Conservation (phyloP, 1,140 invertebrate genomes). For the Oryzaephilus surinamensis region DNA sequence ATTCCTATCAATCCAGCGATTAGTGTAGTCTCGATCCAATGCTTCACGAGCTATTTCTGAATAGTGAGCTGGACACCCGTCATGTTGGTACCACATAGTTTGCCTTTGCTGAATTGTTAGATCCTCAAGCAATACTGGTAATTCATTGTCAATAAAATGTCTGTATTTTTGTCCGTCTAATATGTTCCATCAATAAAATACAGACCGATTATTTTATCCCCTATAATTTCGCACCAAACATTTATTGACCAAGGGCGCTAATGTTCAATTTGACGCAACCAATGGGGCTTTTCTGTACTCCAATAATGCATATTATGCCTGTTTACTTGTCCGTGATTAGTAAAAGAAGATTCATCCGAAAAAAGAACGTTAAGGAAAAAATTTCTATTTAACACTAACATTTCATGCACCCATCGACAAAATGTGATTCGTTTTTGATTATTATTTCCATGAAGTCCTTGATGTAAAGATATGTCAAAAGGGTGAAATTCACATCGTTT, state of each 20-base stretch:
- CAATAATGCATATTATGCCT: conserved; percentile 15
- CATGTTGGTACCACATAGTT: conserved; percentile 28
- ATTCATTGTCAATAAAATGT: conserved; percentile 21
- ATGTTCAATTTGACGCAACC: conserved; percentile 10
- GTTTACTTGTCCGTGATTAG: no score
- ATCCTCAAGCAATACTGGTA: conserved; percentile 20
- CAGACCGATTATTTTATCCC: conserved; percentile 26
- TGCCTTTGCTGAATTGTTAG: conserved; percentile 14
- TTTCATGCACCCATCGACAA: no score
- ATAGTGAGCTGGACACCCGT: conserved; percentile 23
- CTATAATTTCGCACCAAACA: conserved; percentile 25
- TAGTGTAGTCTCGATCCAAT: conserved; percentile 20
- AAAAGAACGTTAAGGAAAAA: no score
- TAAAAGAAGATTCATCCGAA: no score
- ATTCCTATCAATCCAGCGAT: conserved; percentile 25
- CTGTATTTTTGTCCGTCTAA: conserved; percentile 25
- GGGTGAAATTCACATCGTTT: no score
- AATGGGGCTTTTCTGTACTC: conserved; percentile 12
- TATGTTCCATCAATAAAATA: conserved; percentile 23
- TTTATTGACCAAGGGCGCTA: conserved; percentile 12
- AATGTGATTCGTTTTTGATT: no score
- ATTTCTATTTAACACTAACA: no score
- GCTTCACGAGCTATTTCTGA: conserved; percentile 8
- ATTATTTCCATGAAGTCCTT: no score
- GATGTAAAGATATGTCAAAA: no score